These are phyloP conservation scores for Staurois parvus DNA, from an alignment of 2,797 vertebrate species.

Conservation along the genomic window DNA sequence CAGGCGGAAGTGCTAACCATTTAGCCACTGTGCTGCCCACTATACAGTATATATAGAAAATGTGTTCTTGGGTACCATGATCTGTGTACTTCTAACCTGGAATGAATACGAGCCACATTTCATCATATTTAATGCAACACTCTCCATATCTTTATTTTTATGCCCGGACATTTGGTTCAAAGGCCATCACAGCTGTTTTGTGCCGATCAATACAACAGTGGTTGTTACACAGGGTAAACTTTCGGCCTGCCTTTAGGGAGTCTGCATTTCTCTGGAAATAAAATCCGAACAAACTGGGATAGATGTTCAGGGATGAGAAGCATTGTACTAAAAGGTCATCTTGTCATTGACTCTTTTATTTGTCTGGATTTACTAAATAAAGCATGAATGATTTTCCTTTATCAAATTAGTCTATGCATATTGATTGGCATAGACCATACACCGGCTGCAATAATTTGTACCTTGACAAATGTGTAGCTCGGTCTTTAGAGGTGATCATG, in stretches of 20 bases:
- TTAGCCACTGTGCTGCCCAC: too few relatives aligned
- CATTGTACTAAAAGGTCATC: slow-evolving; percentile 51
- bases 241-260: slow-evolving; percentile 41
- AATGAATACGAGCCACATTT: neutral
- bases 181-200: slow-evolving; percentile 38
- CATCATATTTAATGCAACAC: neutral
- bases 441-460: slow-evolving; percentile 36
- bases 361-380: slow-evolving; percentile 47
- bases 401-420: slow-evolving; percentile 56
- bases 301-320: slow-evolving; percentile 28
- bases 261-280: slow-evolving; percentile 39
- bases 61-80: neutral
- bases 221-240: slow-evolving; percentile 56
- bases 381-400: slow-evolving; percentile 56
- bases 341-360: slow-evolving; percentile 53
- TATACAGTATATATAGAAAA: neutral
- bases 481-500: slow-evolving; percentile 23
- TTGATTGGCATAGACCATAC: slow-evolving; percentile 46
- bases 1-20: too few relatives aligned
- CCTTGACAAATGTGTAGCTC: slow-evolving; percentile 43
- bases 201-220: slow-evolving; percentile 48
- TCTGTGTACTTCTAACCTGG: neutral
- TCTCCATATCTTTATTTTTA: slow-evolving; percentile 21
- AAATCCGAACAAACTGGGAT: slow-evolving; percentile 12
- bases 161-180: slow-evolving; percentile 35